Base-by-base conservation (phyloP, 2,113 vertebrate species). In the Asarcornis scutulata region DNA sequence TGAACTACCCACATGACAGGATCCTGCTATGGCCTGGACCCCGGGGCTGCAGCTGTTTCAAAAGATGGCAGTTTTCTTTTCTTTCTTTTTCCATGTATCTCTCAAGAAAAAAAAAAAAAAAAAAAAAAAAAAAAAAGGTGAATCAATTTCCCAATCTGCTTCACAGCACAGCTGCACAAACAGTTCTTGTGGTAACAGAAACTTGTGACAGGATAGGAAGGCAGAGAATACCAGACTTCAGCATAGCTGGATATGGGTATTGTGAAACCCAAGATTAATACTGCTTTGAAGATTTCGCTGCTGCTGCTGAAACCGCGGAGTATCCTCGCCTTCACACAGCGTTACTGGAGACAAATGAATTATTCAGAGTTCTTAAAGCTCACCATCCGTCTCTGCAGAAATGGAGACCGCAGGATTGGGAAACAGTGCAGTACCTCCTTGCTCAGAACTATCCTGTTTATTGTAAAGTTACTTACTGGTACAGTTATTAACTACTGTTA, bases 281-380 rank as follows among this genome's bases (percentile, higher is more conserved):
- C n/a, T 56, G 11, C 58, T 91, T 87, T 79, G 38, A 79, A 48
- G 11, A 4, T 26, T 18, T 17, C 0, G 0, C 31, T 1, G 1
- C 48, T 89, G 36, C 46, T 92, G 40, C 73, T 66, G 60, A 69
- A 59, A 77, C 34, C 8, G 4, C 64, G 44, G 62, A 82, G 12
- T 48, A 72, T 13, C 85, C 53, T 53, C 62, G 29, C 32, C 53
- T 90, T 83, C 40, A 50, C 50, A 53, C 26, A 27, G 72, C 0
- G 0, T 34, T 87, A 68, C 48, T 60, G 42, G 26, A 72, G 17
- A 85, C 25, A 27, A 86, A 78, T 25, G 13, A 88, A 71, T 89
- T 91, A 86, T 81, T 91, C 72, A 63, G 46, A 34, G 29, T 76
- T 85, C 58, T 53, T 76, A 27, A 89, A 91, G 67, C 72, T 94